A percentile compares a stretch with the other conserved stretches of the same genome.
phyloP scores from a whole-genome alignment of 92 coral and sea anemone genomes.

The Phenganax subtilis region DNA sequence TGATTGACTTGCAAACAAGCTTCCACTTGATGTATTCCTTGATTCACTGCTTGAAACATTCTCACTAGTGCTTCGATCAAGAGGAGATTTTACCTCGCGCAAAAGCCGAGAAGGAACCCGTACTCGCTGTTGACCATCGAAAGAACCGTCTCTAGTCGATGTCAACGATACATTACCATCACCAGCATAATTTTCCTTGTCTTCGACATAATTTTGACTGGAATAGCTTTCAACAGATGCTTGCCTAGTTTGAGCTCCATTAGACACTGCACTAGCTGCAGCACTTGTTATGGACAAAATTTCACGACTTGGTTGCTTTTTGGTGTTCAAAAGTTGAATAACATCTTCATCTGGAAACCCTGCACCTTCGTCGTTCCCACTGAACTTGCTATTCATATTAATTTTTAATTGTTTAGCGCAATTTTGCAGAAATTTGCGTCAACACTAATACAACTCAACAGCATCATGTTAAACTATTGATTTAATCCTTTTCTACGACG shows the following conservation, averaged over 20 bases:
- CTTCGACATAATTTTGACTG: conserved; percentile 24
- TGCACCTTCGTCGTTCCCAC: background rate
- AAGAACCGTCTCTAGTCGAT: conserved; percentile 53
- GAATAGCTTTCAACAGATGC: conserved; percentile 6
- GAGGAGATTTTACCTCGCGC: conserved; percentile 76
- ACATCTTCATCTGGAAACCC: background rate
- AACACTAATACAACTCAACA: background rate
- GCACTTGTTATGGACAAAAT: conserved; percentile 78
- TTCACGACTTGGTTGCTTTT: conserved; percentile 53
- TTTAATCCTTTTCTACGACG: background rate
- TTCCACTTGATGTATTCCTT: background rate
- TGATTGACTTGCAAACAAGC: conserved; percentile 29
- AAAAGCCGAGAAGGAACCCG: conserved; percentile 74
- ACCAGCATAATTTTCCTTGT: conserved; percentile 19
- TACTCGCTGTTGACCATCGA: conserved; percentile 70
- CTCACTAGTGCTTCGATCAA: conserved; percentile 53
- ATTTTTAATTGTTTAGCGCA: background rate
- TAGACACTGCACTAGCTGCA: conserved; percentile 78
- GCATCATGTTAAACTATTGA: background rate
- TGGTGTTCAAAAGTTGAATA: conserved; percentile 35
- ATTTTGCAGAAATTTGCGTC: background rate
- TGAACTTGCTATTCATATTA: background rate
- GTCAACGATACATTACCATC: conserved; percentile 8
- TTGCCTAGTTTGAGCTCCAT: conserved; percentile 20
- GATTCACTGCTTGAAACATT: conserved; percentile 15